Percentiles rank a stretch among this genome's conserved stretches.
Conservation (phyloP, 2,113 vertebrate genomes). For the Speoplatyrhinus poulsoni region DNA sequence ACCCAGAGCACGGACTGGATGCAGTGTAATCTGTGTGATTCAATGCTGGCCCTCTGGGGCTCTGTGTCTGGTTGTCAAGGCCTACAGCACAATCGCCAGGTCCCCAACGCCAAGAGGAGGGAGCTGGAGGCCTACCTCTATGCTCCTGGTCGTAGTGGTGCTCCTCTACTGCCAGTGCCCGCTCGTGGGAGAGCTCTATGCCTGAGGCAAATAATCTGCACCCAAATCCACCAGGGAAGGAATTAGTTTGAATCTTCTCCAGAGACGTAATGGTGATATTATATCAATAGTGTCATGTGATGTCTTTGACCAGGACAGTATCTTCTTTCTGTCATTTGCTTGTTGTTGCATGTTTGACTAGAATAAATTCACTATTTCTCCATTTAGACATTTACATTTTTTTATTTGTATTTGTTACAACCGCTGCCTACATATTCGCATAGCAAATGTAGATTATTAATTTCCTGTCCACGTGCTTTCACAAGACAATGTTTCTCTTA, state of each 20-base stretch:
- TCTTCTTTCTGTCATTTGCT: too few relatives aligned
- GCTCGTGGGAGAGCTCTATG: constrained; percentile 73
- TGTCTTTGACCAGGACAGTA: too few relatives aligned
- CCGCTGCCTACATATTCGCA: background rate
- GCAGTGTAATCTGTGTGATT: constrained; percentile 87
- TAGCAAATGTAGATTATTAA: background rate
- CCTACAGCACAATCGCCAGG: constrained; percentile 84
- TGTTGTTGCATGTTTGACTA: too few relatives aligned
- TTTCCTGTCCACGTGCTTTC: constrained; percentile 26
- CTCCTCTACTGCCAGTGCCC: constrained; percentile 88
- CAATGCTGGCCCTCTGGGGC: constrained; percentile 81
- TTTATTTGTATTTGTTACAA: background rate
- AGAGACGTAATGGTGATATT: background rate
- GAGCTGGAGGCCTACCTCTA: constrained; percentile 82
- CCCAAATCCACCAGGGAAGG: constrained; percentile 84
- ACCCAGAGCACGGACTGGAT: constrained; percentile 88
- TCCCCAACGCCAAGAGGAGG: constrained; percentile 81
- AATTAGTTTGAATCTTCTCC: constrained; percentile 74
- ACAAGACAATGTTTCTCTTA: constrained; percentile 21
- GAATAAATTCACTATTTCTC: too few relatives aligned
- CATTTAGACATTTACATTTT: background rate
- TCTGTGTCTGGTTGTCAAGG: constrained; percentile 86
- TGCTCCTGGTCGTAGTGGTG: constrained; percentile 83
- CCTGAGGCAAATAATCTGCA: constrained; percentile 80
- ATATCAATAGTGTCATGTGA: background rate